A percentile compares a stretch with the other conserved stretches of the same genome.
Conservation (phyloP, 1,140 invertebrate species). For the Drosophila tristis region DNA sequence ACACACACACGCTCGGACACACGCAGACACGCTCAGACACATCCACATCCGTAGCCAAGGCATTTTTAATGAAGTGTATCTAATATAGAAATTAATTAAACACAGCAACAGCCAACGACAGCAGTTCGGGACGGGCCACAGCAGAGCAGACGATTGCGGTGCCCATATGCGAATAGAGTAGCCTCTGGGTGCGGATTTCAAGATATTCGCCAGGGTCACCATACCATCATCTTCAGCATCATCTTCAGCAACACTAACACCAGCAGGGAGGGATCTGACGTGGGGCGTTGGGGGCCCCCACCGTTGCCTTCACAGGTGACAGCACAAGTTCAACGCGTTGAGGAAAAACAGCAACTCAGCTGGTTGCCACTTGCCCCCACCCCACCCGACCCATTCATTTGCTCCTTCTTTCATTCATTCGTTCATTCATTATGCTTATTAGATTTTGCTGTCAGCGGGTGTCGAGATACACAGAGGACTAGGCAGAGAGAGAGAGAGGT, state of each 20-base stretch:
- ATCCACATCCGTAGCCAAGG: constrained; percentile 17
- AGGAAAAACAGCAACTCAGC: constrained; percentile 74
- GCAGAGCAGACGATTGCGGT: not conserved
- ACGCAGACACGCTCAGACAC: not conserved
- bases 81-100: constrained; percentile 82
- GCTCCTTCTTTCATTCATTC: constrained; percentile 14
- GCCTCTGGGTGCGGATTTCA: constrained; percentile 63
- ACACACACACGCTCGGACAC: not conserved
- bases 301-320: constrained; percentile 78
- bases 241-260: not conserved
- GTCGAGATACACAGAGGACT: not conserved
- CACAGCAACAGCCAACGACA: constrained; percentile 57
- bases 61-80: constrained; percentile 79
- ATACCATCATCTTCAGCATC: constrained; percentile 1
- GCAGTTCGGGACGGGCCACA: constrained; percentile 20
- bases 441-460: constrained; percentile 64
- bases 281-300: constrained; percentile 13
- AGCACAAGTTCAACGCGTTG: constrained; percentile 79
- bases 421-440: constrained; percentile 79
- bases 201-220: constrained; percentile 54
- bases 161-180: not conserved
- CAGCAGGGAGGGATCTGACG: not conserved
- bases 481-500: no score
- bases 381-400: not conserved
- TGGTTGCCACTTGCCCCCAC: constrained; percentile 23